phyloP scores from a whole-genome alignment of 2,113 vertebrate species.

The Phaethornis superciliosus region DNA sequence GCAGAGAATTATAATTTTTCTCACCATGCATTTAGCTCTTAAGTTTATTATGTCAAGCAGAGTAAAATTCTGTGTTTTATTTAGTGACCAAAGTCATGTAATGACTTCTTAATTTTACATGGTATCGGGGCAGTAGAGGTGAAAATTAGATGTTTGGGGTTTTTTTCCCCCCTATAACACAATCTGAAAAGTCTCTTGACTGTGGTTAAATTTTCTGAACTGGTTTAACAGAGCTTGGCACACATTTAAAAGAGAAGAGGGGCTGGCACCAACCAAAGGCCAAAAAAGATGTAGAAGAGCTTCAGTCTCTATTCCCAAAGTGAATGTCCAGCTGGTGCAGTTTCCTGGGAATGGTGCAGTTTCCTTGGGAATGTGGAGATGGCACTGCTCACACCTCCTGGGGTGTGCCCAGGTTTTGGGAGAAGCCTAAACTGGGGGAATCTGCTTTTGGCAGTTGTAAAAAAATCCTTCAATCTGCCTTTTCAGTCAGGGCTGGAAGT shows the following conservation, averaged over 20 bases:
- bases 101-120: not conserved
- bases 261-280: not conserved
- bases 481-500: not conserved
- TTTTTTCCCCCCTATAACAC: not conserved
- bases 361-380: not conserved
- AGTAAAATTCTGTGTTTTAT: not conserved
- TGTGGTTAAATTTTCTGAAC: not conserved
- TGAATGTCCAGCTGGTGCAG: not conserved
- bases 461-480: not conserved
- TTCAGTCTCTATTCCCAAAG: not conserved
- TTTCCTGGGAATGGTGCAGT: not conserved
- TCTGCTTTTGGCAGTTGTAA: not conserved
- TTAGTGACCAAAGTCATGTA: not conserved
- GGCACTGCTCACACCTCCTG: not conserved
- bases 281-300: not conserved
- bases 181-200: not conserved
- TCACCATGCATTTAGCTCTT: not conserved
- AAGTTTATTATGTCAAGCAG: not conserved
- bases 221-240: not conserved
- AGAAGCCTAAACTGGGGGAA: not conserved
- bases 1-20: not conserved
- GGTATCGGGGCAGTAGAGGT: not conserved
- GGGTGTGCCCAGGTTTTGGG: not conserved
- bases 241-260: not conserved
- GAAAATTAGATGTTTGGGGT: not conserved